Conservation (phyloP, 2,888 invertebrate genomes). For the Autographa pulchrina region DNA sequence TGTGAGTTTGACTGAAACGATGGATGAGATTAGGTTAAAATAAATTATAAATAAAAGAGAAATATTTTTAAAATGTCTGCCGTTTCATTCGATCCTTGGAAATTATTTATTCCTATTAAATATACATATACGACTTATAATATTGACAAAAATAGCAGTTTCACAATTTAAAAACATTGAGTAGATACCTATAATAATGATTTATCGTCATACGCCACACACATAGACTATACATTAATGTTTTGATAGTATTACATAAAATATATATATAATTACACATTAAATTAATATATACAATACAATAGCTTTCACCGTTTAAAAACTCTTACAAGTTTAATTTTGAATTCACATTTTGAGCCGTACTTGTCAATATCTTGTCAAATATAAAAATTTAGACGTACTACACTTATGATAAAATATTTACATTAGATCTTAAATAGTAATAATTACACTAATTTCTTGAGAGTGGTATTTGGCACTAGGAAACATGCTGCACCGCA, state of each 20-base stretch:
- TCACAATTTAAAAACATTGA: too few species aligned
- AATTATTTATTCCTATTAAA: slow-evolving; percentile 44
- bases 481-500: slow-evolving; percentile 78
- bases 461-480: slow-evolving; percentile 83
- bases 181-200: too few species aligned
- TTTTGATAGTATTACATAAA: too few species aligned
- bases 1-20: slow-evolving; percentile 79
- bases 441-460: slow-evolving; percentile 79
- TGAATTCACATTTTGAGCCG: slow-evolving; percentile 4
- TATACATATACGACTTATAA: neutral
- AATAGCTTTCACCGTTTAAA: neutral
- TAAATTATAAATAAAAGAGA: slow-evolving; percentile 88
- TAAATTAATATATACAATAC: too few species aligned
- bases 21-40: slow-evolving; percentile 83
- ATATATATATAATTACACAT: too few species aligned
- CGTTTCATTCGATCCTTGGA: slow-evolving; percentile 62
- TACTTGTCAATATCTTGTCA: too few species aligned
- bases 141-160: neutral
- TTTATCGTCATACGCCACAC: too few species aligned
- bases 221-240: too few species aligned
- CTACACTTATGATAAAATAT: slow-evolving; percentile 21
- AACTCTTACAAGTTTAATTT: neutral
- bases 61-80: slow-evolving; percentile 81
- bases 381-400: slow-evolving; percentile 1
- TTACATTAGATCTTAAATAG: neutral